These are phyloP conservation scores for Stenotaenia linearis DNA, from an alignment of 2,888 invertebrate genomes.

Conservation along the genomic window DNA sequence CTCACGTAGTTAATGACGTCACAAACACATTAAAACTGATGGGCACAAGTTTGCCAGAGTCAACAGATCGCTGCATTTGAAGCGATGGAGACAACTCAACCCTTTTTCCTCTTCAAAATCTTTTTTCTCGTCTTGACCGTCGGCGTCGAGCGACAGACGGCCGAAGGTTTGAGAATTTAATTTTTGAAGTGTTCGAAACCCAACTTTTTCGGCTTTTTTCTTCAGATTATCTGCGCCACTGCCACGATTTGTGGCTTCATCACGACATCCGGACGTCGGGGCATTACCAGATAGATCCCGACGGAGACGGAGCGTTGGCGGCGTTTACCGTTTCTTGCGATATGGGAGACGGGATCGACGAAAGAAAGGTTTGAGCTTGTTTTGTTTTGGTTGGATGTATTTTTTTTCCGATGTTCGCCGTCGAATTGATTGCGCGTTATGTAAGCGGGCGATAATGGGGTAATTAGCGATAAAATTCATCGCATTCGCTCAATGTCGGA, in stretches of 20 bases:
- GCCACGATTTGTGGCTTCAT: conserved; percentile 38
- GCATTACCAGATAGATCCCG: conserved; percentile 39
- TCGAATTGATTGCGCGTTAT: too few species aligned
- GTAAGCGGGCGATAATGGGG: too few species aligned
- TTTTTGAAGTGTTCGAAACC: too few species aligned
- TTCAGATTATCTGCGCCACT: conserved; percentile 31
- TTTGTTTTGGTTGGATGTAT: too few species aligned
- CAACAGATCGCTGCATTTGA: neutral
- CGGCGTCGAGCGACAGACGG: neutral
- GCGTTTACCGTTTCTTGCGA: conserved; percentile 39
- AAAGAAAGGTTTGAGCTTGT: conserved; percentile 33
- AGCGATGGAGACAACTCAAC: neutral
- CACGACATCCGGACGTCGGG: conserved; percentile 37
- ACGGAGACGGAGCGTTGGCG: conserved; percentile 37
- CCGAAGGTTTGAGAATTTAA: too few species aligned
- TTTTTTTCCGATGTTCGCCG: too few species aligned
- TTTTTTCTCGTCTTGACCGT: neutral
- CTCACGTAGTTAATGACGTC: neutral
- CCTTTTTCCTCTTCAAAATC: neutral
- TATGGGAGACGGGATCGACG: conserved; percentile 39
- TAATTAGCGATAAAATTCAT: too few species aligned
- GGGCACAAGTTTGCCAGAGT: neutral
- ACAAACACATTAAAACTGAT: neutral
- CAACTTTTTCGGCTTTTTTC: neutral
- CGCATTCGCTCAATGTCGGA: too few species aligned